Percentiles rank a stretch among this genome's conserved stretches.
phyloP scores from a whole-genome alignment of 2,888 invertebrate species.

The Idaea biselata region DNA sequence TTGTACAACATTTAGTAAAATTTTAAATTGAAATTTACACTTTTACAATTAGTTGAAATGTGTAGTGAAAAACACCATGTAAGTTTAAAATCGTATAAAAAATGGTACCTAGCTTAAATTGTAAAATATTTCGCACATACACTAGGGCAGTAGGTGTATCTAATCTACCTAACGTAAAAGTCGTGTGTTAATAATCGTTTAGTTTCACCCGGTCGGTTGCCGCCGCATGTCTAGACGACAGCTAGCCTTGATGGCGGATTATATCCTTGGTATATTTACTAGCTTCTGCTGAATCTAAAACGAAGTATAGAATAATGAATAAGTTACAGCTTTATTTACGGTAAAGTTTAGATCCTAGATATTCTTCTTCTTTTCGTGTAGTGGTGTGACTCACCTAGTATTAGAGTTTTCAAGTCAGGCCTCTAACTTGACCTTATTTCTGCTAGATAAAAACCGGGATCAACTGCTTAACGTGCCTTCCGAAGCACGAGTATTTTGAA shows the following conservation, averaged over 20 bases:
- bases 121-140: neutral
- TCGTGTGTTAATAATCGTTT: constrained; percentile 21
- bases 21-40: too few relatives aligned
- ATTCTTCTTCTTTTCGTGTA: too few relatives aligned
- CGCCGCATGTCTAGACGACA: constrained; percentile 42
- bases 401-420: too few relatives aligned
- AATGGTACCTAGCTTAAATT: neutral
- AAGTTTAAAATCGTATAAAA: too few relatives aligned
- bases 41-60: too few relatives aligned
- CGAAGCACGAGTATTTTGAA: too few relatives aligned
- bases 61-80: too few relatives aligned
- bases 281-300: neutral
- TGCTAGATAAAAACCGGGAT: too few relatives aligned
- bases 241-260: constrained; percentile 27
- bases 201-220: constrained; percentile 32
- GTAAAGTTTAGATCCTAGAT: neutral
- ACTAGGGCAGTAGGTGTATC: neutral
- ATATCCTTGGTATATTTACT: neutral
- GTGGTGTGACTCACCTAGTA: too few relatives aligned
- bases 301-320: neutral
- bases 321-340: neutral
- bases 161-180: neutral
- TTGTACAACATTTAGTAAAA: too few relatives aligned
- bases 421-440: too few relatives aligned
- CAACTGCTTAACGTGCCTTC: too few relatives aligned